Base-by-base conservation (phyloP, 2,113 vertebrate genomes). In the Hippocampus abdominalis region DNA sequence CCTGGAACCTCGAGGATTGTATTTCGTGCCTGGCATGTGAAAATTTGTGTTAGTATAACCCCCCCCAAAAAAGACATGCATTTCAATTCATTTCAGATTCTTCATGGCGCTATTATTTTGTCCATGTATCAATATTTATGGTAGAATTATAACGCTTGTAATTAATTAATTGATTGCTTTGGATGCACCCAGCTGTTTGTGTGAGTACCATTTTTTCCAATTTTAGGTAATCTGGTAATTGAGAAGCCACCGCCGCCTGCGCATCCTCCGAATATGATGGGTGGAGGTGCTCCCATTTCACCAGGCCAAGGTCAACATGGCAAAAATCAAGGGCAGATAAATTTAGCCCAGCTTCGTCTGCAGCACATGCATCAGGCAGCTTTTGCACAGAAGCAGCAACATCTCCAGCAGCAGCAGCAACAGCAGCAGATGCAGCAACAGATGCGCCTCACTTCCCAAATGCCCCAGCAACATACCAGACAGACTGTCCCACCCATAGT, bases 291-390 rank as follows among this genome's bases (percentile, higher is more conserved):
- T 7, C 91, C 96, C 49, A 88, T 93, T 84, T 93, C 96, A 72
- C 94, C 95, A 57, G 95, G 96, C 72, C 96, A 97, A 60, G 94
- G 94, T 82, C 94, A 94, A 49, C 68, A 93, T 23, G 92, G 69
- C 75, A 98, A 98, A 92, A 85, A 95, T 84, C 93, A 93, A 29
- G 95, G 95, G 64, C 97, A 99, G 86, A 99, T 99, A 85, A 99
- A 98, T 53, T 92, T 99, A 76, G 96, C 97, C 1, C 97, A 99
- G 87, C 95, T 99, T 39, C 93, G 95, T 12, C 91, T 99, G 61
- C 97, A 99, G 83, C 97, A 99, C 81, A 96, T 99, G 95, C 97
- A 98, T 54, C 96, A 98, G 82, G 95, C 90, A 10, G 92, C 95
- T 8, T 96, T 95, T 18, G 96, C 93, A 0, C 94, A 96, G 42